These are phyloP conservation scores for Anarsia innoxiella DNA, from an alignment of 2,888 invertebrate species.

Conservation along the genomic window DNA sequence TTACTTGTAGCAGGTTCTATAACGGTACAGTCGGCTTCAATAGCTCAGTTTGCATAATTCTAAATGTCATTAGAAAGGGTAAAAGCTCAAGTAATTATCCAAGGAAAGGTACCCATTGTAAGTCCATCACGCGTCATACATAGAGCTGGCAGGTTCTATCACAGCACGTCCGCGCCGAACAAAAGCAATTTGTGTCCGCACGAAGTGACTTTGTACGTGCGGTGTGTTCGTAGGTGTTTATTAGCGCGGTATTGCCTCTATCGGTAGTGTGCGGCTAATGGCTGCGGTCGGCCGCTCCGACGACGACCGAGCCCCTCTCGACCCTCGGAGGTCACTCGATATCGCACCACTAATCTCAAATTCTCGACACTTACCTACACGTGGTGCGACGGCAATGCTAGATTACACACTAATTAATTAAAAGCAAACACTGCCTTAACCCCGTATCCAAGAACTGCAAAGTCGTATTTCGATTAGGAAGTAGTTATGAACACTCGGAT, in stretches of 20 bases:
- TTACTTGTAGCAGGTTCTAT: slow-evolving; percentile 24
- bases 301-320: slow-evolving; percentile 14
- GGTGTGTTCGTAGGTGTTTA: slow-evolving; percentile 63
- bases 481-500: slow-evolving; percentile 42
- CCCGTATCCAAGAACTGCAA: slow-evolving; percentile 17
- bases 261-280: slow-evolving; percentile 27
- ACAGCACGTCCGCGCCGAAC: slow-evolving; percentile 60
- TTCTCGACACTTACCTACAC: slow-evolving; percentile 40
- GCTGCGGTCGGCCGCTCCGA: slow-evolving; percentile 20
- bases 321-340: slow-evolving; percentile 49
- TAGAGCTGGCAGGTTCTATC: slow-evolving; percentile 46
- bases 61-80: slow-evolving; percentile 36
- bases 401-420: slow-evolving; percentile 43
- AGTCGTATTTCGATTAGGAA: slow-evolving; percentile 44
- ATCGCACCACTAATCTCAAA: slow-evolving; percentile 53
- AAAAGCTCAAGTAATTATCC: slow-evolving; percentile 48
- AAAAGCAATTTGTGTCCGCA: slow-evolving; percentile 72
- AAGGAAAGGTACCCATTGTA: slow-evolving; percentile 42
- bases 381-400: slow-evolving; percentile 35
- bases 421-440: slow-evolving; percentile 15
- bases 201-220: slow-evolving; percentile 66
- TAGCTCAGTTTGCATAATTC: slow-evolving; percentile 30
- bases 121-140: slow-evolving; percentile 47
- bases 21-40: slow-evolving; percentile 21
- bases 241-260: slow-evolving; percentile 46